Base-by-base conservation (phyloP, 1,140 invertebrate species). In the Drosophila prosaltans region DNA sequence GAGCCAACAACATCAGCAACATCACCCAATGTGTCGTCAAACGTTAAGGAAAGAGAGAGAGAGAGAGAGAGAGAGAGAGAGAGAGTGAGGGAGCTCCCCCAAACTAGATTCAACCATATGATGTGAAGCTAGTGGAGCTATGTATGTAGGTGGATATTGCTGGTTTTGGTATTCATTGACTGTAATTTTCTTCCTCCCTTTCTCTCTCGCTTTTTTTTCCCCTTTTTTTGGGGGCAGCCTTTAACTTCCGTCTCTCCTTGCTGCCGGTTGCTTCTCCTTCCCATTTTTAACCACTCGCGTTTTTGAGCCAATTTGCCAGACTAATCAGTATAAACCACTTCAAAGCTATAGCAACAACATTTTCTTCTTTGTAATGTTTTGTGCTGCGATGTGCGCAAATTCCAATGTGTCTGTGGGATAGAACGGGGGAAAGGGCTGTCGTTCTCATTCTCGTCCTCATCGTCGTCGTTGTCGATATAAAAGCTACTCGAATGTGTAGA, bases 291-390 rank as follows among this genome's bases (percentile, higher is more conserved):
- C 77, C 69, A 58, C 67, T 58, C 67, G 72, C 67, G 64, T 71
- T 69, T 78, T 84, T 67, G 69, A 72, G 74, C 65, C 67, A 74
- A 84, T 80, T 84, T 60, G 51, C 48, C 68, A 65, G 81, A 80
- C 81, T 80, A 80, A 84, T 80, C 81, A 80, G 70, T 74, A 83
- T 71, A 80, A 83, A 82, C 80, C 80, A 81, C 80, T 79, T 83
- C 77, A 84, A 83, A 84, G 80, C 80, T 70, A 51, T 39, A 40
- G 70, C 74, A 60, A 73, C 57, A 51, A 67, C 69, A 80, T 80
- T 83, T 80, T 16, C 77, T 67, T 69, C 57, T 74, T 78, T 82
- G 65, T 72, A 78, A 72, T 64, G 62, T 45, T 39, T 45, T 78
- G 74, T 68, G 65, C 65, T 36, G 61, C 45, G 51, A 63, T 63